These are phyloP conservation scores for Jacana jacana DNA, from an alignment of 2,113 vertebrate genomes.

Conservation along the genomic window DNA sequence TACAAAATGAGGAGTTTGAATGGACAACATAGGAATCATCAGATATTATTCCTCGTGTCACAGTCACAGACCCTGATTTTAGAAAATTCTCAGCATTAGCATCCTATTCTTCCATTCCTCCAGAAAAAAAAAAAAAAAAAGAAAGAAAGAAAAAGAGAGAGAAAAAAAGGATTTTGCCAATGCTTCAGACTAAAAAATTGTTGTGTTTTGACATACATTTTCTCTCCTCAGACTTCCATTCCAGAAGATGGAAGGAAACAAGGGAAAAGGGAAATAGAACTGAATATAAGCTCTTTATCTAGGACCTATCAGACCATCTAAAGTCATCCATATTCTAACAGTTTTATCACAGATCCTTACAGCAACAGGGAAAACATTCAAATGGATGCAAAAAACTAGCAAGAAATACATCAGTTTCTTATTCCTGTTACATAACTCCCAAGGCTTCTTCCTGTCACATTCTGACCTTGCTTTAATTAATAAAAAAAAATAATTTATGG, in stretches of 20 bases:
- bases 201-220: not conserved
- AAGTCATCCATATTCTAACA: not conserved
- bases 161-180: not conserved
- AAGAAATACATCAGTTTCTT: not conserved
- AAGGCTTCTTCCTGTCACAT: not conserved
- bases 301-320: not conserved
- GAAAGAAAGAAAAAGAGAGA: fast-evolving
- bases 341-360: not conserved
- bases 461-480: not conserved
- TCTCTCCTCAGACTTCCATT: not conserved
- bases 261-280: not conserved
- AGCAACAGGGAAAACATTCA: not conserved
- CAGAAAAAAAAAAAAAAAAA: not conserved
- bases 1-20: not conserved
- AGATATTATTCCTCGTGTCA: not conserved
- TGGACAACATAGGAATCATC: not conserved
- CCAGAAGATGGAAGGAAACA: not conserved
- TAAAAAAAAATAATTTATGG: not conserved
- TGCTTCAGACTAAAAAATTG: not conserved
- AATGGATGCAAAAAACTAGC: not conserved
- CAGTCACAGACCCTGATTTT: not conserved
- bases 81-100: not conserved
- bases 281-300: not conserved
- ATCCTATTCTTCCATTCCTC: not conserved
- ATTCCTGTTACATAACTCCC: not conserved